Evolutionary conservation across 2,797 vertebrate genomes (phyloP), one percentile per base, ranked within the genome.

Genomic region (Rhabdophis nuchalis): DNA sequence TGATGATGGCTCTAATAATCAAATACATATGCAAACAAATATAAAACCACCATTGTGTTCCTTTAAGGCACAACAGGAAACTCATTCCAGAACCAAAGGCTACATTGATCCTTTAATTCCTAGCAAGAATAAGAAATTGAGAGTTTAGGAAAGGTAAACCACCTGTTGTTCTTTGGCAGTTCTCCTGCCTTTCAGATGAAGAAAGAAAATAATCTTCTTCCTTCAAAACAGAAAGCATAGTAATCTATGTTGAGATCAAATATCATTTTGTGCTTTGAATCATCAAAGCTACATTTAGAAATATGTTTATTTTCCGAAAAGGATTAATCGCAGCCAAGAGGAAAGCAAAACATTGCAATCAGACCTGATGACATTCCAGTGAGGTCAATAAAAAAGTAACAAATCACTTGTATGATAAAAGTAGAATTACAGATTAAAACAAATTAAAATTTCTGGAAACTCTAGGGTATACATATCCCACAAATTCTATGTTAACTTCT

Each of bases 251-350:
- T 89, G 82, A 41, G 54, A 82, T 20, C 29, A 25, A 54, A 58
- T 90, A 77, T 90, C 0, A 0, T 90, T 93, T 93, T 50, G 14
- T 92, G 92, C 57, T 93, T 29, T 14, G 57, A 93, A 18, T 10
- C 92, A 25, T 10, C 36, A 41, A 54, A 89, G 23, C 50, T 89
- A 25, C 32, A 64, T 92, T 50, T 92, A 52, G 18, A 32, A 46
- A 89, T 10, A 68, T 56, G 50, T 56, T 53, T 82, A 50, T 88
- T 93, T 82, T 29, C 53, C 52, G 2, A 36, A 89, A 92, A 27
- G 72, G 13, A 52, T 58, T 87, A 87, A 86, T 87, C 23, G 52
- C 18, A 89, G 53, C 53, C 9, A 12, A 89, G 6, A 27, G 13
- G 32, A 88, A 82, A 36, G 14, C 46, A 60, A 23, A 92, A 20